These are phyloP conservation scores for Spondyliosoma cantharus DNA, from an alignment of 2,797 vertebrate genomes.

Conservation along the genomic window DNA sequence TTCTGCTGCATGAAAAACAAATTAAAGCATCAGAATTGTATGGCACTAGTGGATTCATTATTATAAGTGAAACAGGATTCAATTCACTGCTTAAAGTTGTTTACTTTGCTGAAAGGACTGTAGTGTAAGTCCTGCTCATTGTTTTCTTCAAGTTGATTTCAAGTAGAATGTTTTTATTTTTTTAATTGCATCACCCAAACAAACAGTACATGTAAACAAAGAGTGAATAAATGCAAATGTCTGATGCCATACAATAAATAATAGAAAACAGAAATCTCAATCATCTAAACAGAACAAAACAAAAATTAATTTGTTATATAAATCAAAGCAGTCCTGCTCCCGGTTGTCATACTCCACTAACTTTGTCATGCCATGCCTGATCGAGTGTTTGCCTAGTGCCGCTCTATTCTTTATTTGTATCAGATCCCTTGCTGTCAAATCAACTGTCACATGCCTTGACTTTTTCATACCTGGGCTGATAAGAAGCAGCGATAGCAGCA, in stretches of 20 bases:
- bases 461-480: slow-evolving; percentile 75
- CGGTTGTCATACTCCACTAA: slow-evolving; percentile 34
- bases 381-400: slow-evolving; percentile 58
- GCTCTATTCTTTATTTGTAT: slow-evolving; percentile 74
- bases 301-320: slow-evolving; percentile 15
- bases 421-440: slow-evolving; percentile 76
- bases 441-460: slow-evolving; percentile 71
- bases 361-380: slow-evolving; percentile 58
- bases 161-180: neutral
- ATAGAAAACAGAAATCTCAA: neutral
- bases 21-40: neutral
- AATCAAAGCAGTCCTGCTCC: slow-evolving; percentile 15
- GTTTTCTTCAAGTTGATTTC: slow-evolving; percentile 5
- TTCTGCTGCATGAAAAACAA: neutral
- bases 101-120: neutral
- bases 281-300: neutral
- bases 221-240: neutral
- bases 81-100: neutral
- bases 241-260: neutral
- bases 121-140: neutral
- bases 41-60: neutral
- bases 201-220: slow-evolving; percentile 6
- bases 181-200: neutral
- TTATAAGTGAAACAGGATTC: neutral
- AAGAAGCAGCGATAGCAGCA: slow-evolving; percentile 60